Percentiles rank a stretch among this genome's conserved stretches.
Conservation (phyloP, 1,140 invertebrate species). For the Euwallacea fornicatus region DNA sequence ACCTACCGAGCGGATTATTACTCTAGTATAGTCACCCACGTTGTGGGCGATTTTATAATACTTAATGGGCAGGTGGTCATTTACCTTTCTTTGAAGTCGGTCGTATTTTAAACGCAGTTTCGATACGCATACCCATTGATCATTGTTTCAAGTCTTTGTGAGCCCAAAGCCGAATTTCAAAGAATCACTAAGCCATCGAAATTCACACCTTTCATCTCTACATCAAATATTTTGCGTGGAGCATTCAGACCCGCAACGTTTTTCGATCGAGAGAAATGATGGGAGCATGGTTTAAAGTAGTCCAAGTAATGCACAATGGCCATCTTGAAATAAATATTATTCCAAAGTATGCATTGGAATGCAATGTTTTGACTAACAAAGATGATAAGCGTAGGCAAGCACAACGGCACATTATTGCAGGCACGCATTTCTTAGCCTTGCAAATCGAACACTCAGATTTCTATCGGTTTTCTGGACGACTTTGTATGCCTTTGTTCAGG, state of each 20-base stretch:
- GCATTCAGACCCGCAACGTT: not conserved
- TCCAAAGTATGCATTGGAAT: conserved; percentile 1
- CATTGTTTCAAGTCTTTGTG: not conserved
- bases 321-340: not conserved
- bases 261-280: not conserved
- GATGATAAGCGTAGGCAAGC: conserved; percentile 14
- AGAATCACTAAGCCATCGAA: not conserved
- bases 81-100: conserved; percentile 21
- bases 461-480: not conserved
- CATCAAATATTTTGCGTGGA: not conserved
- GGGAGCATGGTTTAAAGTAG: too few species aligned
- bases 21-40: conserved; percentile 27
- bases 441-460: conserved; percentile 19
- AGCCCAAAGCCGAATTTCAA: not conserved
- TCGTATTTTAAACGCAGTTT: not conserved
- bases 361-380: conserved; percentile 15
- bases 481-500: too few species aligned
- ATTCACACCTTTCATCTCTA: not conserved
- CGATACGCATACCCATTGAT: not conserved
- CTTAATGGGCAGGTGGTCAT: conserved; percentile 28
- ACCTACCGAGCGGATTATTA: conserved; percentile 11
- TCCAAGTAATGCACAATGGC: too few species aligned
- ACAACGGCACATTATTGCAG: not conserved
- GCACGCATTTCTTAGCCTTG: conserved; percentile 12
- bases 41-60: conserved; percentile 2